Conservation (phyloP, 2,797 vertebrate species). For the Tolypeutes matacus region DNA sequence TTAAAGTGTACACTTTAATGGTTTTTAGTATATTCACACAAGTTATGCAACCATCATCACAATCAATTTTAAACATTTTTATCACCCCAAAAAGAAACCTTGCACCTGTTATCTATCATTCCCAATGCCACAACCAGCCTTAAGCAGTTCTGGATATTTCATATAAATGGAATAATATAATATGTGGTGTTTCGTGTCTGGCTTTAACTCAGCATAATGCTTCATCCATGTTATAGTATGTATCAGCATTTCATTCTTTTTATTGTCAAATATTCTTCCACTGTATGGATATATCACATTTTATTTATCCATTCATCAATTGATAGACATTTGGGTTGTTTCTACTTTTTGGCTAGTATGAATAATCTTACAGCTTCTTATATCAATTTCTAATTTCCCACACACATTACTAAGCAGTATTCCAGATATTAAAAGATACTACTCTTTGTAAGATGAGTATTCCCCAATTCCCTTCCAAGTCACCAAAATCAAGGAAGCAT, state of each 20-base stretch:
- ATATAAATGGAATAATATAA: constrained; percentile 32
- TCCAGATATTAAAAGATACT: constrained; percentile 13
- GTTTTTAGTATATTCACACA: background rate
- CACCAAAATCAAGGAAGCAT: constrained; percentile 54
- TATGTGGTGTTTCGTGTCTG: background rate
- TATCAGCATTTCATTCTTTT: constrained; percentile 2
- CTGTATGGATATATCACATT: background rate
- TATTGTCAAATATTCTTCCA: background rate
- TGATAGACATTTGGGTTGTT: constrained; percentile 16
- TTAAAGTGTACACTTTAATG: background rate
- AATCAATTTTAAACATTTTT: constrained; percentile 49
- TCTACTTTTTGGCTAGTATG: background rate
- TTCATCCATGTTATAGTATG: constrained; percentile 8
- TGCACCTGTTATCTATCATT: background rate
- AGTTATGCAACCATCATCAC: background rate
- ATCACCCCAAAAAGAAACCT: background rate
- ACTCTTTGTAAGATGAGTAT: constrained; percentile 1
- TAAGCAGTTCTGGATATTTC: constrained; percentile 1
- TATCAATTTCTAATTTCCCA: constrained; percentile 6
- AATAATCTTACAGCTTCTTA: background rate
- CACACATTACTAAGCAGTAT: background rate
- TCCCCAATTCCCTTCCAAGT: constrained; percentile 30
- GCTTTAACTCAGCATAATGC: background rate
- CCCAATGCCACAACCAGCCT: background rate
- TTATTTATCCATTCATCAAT: constrained; percentile 34